phyloP scores from a whole-genome alignment of 1,140 invertebrate genomes.

The Leptopilina clavipes region DNA sequence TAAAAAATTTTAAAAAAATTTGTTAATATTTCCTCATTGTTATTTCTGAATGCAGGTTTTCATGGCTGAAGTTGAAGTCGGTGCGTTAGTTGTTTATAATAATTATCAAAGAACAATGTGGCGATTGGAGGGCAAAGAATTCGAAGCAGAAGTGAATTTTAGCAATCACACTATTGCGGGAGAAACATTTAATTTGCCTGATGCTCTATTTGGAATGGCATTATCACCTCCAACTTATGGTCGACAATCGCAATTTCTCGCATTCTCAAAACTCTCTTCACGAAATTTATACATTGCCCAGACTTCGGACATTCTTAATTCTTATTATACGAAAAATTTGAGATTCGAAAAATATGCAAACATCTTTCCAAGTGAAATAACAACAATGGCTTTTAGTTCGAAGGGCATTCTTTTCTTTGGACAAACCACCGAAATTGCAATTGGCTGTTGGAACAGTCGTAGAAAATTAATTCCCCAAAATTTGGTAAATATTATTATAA shows the following conservation, averaged over 20 bases:
- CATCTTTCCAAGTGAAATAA: constrained; percentile 4
- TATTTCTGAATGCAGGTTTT: neutral
- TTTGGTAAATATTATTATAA: neutral
- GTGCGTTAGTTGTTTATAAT: constrained; percentile 70
- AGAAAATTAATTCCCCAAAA: neutral
- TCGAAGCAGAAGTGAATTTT: neutral
- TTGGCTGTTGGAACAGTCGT: neutral
- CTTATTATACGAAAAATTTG: neutral
- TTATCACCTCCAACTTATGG: neutral
- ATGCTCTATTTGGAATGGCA: neutral
- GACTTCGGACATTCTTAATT: neutral
- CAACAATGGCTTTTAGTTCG: neutral
- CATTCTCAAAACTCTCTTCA: neutral
- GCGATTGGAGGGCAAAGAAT: neutral
- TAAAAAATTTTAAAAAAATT: too few species aligned
- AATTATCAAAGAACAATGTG: neutral
- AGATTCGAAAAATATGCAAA: neutral
- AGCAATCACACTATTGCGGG: neutral
- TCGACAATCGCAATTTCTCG: neutral
- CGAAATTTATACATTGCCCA: neutral
- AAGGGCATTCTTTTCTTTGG: neutral
- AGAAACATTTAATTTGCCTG: neutral
- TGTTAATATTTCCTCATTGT: too few species aligned
- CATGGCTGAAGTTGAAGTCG: neutral
- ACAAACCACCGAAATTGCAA: neutral